Evolutionary conservation across 2,888 invertebrate species (phyloP).

Genomic region (Apamea sordens): DNA sequence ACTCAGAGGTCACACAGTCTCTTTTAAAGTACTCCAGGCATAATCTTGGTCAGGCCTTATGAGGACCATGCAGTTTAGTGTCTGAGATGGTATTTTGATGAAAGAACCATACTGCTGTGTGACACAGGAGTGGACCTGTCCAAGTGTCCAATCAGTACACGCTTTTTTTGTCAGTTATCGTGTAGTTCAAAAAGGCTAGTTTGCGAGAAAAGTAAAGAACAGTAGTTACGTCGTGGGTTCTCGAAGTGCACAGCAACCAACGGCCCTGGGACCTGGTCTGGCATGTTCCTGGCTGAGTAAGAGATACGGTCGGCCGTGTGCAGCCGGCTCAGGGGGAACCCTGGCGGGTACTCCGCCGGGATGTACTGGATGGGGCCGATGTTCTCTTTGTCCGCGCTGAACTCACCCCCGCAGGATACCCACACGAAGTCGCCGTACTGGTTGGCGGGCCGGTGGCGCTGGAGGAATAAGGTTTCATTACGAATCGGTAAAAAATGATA

Average conservation of each 20-base stretch:
- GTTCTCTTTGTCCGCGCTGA: conserved; percentile 94
- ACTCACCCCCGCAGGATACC: conserved; percentile 95
- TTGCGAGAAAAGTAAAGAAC: neutral
- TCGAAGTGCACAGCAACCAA: conserved; percentile 84
- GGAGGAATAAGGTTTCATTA: conserved; percentile 3
- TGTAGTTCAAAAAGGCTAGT: neutral
- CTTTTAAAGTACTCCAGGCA: neutral
- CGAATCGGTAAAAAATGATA: neutral
- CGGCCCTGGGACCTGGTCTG: conserved; percentile 82
- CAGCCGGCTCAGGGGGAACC: conserved; percentile 85
- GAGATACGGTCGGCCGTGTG: conserved; percentile 85
- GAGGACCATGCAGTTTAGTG: neutral
- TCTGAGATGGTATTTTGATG: neutral
- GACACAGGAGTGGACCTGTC: neutral
- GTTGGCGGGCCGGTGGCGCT: conserved; percentile 80
- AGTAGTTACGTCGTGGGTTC: conserved; percentile 82
- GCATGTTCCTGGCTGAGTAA: conserved; percentile 77
- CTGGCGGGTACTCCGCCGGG: conserved; percentile 91
- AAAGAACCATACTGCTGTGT: neutral
- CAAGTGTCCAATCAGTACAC: neutral
- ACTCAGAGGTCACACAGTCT: neutral
- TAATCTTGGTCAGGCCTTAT: neutral
- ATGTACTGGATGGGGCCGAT: conserved; percentile 93
- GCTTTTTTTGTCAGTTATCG: neutral
- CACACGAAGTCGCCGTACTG: conserved; percentile 92